phyloP scores from a whole-genome alignment of 2,888 invertebrate genomes.

The Laspeyria flexula region DNA sequence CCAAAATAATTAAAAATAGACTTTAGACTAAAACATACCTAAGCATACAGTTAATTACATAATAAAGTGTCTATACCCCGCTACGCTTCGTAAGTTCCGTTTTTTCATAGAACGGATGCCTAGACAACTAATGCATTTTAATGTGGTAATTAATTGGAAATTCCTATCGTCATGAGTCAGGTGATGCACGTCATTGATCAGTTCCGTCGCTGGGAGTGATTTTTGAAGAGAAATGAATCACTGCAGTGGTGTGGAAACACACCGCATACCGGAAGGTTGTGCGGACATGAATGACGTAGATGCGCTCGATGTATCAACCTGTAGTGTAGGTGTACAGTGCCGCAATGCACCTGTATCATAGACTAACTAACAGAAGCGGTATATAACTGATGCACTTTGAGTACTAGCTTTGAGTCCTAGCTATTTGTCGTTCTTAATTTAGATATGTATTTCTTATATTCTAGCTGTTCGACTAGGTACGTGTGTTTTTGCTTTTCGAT shows the following conservation, averaged over 20 bases:
- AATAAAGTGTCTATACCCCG: background rate
- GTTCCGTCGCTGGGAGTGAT: slow-evolving; percentile 19
- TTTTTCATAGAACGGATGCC: background rate
- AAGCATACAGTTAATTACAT: too few species aligned
- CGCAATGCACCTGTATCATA: slow-evolving; percentile 54
- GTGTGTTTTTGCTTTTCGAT: too few species aligned
- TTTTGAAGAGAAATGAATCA: slow-evolving; percentile 38
- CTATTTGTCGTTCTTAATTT: background rate
- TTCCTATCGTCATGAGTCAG: slow-evolving; percentile 9
- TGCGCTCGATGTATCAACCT: slow-evolving; percentile 20
- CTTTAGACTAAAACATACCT: too few species aligned
- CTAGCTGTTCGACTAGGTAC: too few species aligned
- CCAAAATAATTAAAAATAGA: too few species aligned
- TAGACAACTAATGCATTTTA: background rate
- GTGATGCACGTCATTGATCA: slow-evolving; percentile 9
- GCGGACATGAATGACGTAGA: slow-evolving; percentile 45
- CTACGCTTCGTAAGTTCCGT: background rate
- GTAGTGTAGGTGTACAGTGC: slow-evolving; percentile 26
- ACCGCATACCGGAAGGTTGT: slow-evolving; percentile 37
- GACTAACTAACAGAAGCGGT: slow-evolving; percentile 25
- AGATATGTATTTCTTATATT: too few species aligned
- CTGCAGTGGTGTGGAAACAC: slow-evolving; percentile 22
- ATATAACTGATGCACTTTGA: background rate
- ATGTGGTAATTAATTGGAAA: slow-evolving; percentile 7
- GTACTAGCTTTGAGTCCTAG: background rate